Percentiles rank a stretch among this genome's conserved stretches.
Evolutionary conservation across 1,140 invertebrate species (phyloP).

Genomic region (Pogonognathellus flavescens): DNA sequence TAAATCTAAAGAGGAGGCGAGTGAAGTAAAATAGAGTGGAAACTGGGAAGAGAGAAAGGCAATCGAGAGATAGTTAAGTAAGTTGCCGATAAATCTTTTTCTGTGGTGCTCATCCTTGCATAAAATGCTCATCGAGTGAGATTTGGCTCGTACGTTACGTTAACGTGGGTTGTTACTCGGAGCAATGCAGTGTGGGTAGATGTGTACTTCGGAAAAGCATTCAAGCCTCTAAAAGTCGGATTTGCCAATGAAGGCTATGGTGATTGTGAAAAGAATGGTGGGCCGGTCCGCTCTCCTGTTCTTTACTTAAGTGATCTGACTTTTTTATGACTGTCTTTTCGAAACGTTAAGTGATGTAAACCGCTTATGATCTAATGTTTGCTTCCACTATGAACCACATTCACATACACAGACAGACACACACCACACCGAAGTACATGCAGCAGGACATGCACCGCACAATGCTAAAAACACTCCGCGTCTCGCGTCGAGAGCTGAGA

Average conservation of each 20-base stretch:
- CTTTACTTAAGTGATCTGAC: conserved; percentile 50
- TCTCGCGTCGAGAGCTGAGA: neutral
- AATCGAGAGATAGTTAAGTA: conserved; percentile 60
- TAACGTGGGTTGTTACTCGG: neutral
- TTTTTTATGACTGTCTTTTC: conserved; percentile 44
- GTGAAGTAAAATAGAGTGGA: conserved; percentile 47
- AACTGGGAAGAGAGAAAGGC: conserved; percentile 38
- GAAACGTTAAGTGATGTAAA: conserved; percentile 50
- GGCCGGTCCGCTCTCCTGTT: conserved; percentile 8
- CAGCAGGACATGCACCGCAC: neutral
- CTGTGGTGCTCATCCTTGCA: conserved; percentile 52
- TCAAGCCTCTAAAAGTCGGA: conserved; percentile 24
- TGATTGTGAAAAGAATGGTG: conserved; percentile 28
- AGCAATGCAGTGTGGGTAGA: neutral
- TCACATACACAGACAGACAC: neutral
- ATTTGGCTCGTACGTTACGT: conserved; percentile 48
- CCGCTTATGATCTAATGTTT: conserved; percentile 48
- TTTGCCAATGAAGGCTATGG: conserved; percentile 46
- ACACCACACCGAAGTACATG: neutral
- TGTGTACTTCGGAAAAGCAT: neutral
- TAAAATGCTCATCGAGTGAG: conserved; percentile 55
- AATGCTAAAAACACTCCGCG: neutral
- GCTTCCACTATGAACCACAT: neutral
- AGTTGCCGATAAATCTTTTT: conserved; percentile 57
- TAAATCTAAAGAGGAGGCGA: conserved; percentile 41